Conservation (phyloP, 2,888 invertebrate species). For the Caenorhabditis doughertyi region DNA sequence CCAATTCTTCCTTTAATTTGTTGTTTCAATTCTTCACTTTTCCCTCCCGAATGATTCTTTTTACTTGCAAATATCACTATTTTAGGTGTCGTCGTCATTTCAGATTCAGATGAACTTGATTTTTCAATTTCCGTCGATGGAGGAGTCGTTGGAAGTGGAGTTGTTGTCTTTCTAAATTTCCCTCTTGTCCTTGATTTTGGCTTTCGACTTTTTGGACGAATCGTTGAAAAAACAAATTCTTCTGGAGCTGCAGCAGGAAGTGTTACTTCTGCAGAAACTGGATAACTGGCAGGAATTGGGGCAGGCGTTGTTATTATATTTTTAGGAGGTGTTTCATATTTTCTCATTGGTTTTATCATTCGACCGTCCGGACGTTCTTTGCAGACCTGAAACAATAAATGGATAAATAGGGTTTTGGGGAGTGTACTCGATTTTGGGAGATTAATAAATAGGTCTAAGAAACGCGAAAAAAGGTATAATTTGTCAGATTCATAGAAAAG, state of each 20-base stretch:
- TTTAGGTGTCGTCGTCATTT: slow-evolving; percentile 30
- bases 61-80: slow-evolving; percentile 57
- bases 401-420: too few species aligned
- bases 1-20: not conserved
- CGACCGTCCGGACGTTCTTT: slow-evolving; percentile 49
- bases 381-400: slow-evolving; percentile 52
- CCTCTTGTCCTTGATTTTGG: slow-evolving; percentile 43
- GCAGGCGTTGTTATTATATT: slow-evolving; percentile 63
- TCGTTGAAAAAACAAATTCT: slow-evolving; percentile 72
- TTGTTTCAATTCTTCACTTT: slow-evolving; percentile 10
- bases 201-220: slow-evolving; percentile 62
- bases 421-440: too few species aligned
- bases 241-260: slow-evolving; percentile 47
- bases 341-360: slow-evolving; percentile 55
- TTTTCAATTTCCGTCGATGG: slow-evolving; percentile 8
- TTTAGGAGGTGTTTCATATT: slow-evolving; percentile 44
- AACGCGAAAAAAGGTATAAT: too few species aligned
- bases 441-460: too few species aligned
- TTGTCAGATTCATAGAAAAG: too few species aligned
- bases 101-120: not conserved
- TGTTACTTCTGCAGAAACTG: slow-evolving; percentile 35
- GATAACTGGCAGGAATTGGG: slow-evolving; percentile 36
- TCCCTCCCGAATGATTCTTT: slow-evolving; percentile 10
- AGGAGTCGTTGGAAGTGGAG: slow-evolving; percentile 13
- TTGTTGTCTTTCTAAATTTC: slow-evolving; percentile 43